Percentiles rank a stretch among this genome's conserved stretches.
phyloP scores from a whole-genome alignment of 1,140 invertebrate genomes.

The Coelopa frigida region DNA sequence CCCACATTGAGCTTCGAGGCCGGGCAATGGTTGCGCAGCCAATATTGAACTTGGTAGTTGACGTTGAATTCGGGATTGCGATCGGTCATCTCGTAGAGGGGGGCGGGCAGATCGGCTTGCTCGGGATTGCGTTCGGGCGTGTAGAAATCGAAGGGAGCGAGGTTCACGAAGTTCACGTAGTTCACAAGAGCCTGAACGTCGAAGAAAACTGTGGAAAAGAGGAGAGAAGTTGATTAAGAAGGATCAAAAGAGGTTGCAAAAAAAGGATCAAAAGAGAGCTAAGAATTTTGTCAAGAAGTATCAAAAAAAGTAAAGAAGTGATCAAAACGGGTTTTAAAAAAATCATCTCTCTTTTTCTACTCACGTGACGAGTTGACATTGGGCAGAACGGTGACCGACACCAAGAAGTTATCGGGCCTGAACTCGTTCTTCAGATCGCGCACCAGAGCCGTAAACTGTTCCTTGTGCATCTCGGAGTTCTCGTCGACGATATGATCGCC shows the following conservation, averaged over 20 bases:
- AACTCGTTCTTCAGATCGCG: slow-evolving; percentile 64
- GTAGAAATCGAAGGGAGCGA: slow-evolving; percentile 72
- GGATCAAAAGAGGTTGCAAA: background rate
- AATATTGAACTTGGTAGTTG: slow-evolving; percentile 55
- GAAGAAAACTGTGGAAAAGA: slow-evolving; percentile 63
- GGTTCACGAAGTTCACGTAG: slow-evolving; percentile 70
- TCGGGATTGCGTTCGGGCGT: slow-evolving; percentile 66
- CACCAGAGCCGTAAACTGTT: slow-evolving; percentile 66
- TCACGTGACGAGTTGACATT: slow-evolving; percentile 67
- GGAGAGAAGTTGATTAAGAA: too few relatives aligned
- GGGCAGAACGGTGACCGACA: slow-evolving; percentile 66
- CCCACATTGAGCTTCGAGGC: slow-evolving; percentile 74
- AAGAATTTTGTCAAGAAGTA: slow-evolving; percentile 7
- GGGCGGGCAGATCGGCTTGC: slow-evolving; percentile 64
- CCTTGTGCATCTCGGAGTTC: slow-evolving; percentile 66
- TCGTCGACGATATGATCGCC: slow-evolving; percentile 63
- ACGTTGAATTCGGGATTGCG: slow-evolving; percentile 61
- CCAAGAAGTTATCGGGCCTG: slow-evolving; percentile 54
- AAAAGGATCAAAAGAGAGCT: slow-evolving; percentile 29
- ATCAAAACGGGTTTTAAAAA: background rate
- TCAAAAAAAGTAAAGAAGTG: slow-evolving; percentile 1
- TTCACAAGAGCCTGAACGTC: slow-evolving; percentile 67
- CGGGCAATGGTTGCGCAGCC: slow-evolving; percentile 57
- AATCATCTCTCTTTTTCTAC: too few relatives aligned
- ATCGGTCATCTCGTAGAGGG: slow-evolving; percentile 62